A percentile compares a stretch with the other conserved stretches of the same genome.
Conservation (phyloP, 2,113 vertebrate species). For the Etheostoma spectabile region DNA sequence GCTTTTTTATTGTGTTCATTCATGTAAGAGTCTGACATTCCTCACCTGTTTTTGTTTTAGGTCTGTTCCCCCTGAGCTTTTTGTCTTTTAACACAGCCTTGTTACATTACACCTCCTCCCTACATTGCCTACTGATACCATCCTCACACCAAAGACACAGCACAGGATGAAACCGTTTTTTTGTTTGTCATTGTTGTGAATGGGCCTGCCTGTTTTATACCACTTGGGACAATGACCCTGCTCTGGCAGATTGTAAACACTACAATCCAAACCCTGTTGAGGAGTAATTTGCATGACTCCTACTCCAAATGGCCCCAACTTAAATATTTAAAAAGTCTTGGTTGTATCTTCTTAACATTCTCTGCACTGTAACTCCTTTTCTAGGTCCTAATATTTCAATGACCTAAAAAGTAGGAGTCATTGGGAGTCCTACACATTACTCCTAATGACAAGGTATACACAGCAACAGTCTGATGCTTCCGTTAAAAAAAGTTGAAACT, state of each 20-base stretch:
- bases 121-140: constrained; percentile 25
- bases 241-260: neutral
- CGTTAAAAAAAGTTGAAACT: neutral
- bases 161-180: constrained; percentile 28
- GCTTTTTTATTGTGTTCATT: constrained; percentile 25
- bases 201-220: neutral
- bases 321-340: too few species aligned
- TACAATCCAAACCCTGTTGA: neutral
- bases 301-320: too few species aligned
- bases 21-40: constrained; percentile 38
- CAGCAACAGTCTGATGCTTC: neutral
- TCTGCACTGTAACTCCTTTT: too few species aligned
- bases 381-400: too few species aligned
- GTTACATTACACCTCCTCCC: constrained; percentile 52
- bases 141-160: constrained; percentile 19
- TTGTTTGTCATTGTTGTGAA: constrained; percentile 27
- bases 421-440: too few species aligned
- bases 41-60: constrained; percentile 44
- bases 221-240: constrained; percentile 1
- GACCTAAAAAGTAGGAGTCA: too few species aligned
- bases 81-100: constrained; percentile 38
- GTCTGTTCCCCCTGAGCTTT: constrained; percentile 31
- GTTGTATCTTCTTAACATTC: too few species aligned
- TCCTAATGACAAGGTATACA: neutral
- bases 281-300: neutral